Conservation (phyloP, 2,888 invertebrate genomes). For the Vesta saturnalis region DNA sequence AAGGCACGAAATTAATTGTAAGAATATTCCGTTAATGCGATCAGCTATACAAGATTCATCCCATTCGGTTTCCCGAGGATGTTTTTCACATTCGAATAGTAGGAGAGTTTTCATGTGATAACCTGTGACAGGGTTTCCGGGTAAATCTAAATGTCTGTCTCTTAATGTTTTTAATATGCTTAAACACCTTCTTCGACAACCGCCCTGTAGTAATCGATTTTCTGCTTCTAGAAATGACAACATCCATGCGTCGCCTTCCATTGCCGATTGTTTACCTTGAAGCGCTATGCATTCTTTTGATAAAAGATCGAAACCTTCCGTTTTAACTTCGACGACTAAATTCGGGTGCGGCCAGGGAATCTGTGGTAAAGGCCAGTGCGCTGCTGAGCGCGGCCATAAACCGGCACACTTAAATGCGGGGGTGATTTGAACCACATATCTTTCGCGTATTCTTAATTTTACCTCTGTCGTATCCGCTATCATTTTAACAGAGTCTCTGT, state of each 20-base stretch:
- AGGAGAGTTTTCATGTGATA: constrained; percentile 92
- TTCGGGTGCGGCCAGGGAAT: constrained; percentile 94
- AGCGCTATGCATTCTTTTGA: constrained; percentile 86
- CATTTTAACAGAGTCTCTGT: constrained; percentile 93
- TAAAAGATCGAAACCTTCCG: constrained; percentile 92
- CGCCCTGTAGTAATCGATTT: constrained; percentile 85
- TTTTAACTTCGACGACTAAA: constrained; percentile 91
- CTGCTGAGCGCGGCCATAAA: constrained; percentile 93
- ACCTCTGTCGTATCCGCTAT: constrained; percentile 94
- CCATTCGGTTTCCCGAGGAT: constrained; percentile 94
- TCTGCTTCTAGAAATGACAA: constrained; percentile 92
- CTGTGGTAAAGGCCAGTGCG: constrained; percentile 92
- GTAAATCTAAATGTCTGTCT: constrained; percentile 88
- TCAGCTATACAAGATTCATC: constrained; percentile 91
- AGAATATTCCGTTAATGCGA: constrained; percentile 90
- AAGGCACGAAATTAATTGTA: constrained; percentile 95
- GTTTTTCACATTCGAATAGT: constrained; percentile 96
- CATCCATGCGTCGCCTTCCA: constrained; percentile 97
- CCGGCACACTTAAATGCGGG: constrained; percentile 95
- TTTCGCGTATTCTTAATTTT: constrained; percentile 85
- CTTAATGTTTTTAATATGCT: constrained; percentile 90
- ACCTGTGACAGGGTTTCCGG: constrained; percentile 88
- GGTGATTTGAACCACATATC: constrained; percentile 92
- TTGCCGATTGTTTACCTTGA: constrained; percentile 86
- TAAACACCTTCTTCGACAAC: constrained; percentile 85